Percentiles rank a stretch among this genome's conserved stretches.
phyloP scores from a whole-genome alignment of 1,140 invertebrate genomes.

The Limonius californicus region DNA sequence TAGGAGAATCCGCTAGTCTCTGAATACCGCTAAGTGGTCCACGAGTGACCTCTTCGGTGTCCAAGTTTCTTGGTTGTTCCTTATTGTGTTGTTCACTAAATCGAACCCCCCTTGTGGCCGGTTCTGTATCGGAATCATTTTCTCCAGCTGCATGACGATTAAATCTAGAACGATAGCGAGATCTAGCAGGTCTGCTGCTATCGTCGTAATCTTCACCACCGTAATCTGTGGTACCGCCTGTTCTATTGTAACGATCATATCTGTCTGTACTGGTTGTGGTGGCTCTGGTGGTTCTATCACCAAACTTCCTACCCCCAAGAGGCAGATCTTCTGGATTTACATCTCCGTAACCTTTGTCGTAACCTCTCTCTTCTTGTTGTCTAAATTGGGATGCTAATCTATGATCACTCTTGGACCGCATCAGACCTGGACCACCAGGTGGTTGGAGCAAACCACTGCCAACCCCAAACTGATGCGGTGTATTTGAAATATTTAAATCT shows the following conservation, averaged over 20 bases:
- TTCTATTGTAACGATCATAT: conserved; percentile 52
- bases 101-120: conserved; percentile 52
- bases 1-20: conserved; percentile 80
- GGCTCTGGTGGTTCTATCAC: conserved; percentile 56
- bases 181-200: conserved; percentile 48
- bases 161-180: conserved; percentile 65
- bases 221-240: conserved; percentile 47
- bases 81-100: conserved; percentile 57
- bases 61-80: conserved; percentile 75
- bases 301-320: conserved; percentile 68
- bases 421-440: conserved; percentile 65
- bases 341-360: conserved; percentile 43
- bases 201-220: conserved; percentile 65
- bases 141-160: conserved; percentile 59
- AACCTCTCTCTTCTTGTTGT: conserved; percentile 70
- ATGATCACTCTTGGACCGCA: conserved; percentile 92
- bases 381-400: conserved; percentile 84
- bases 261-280: conserved; percentile 48
- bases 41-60: conserved; percentile 83
- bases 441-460: conserved; percentile 48
- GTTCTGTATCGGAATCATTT: conserved; percentile 66
- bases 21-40: conserved; percentile 88
- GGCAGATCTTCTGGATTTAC: conserved; percentile 36
- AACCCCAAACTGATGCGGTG: conserved; percentile 50
- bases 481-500: conserved; percentile 74